Evolutionary conservation across 1,140 invertebrate species (phyloP), one percentile per base, ranked within the genome.

Genomic region (Pseudomyrmex sp.): DNA sequence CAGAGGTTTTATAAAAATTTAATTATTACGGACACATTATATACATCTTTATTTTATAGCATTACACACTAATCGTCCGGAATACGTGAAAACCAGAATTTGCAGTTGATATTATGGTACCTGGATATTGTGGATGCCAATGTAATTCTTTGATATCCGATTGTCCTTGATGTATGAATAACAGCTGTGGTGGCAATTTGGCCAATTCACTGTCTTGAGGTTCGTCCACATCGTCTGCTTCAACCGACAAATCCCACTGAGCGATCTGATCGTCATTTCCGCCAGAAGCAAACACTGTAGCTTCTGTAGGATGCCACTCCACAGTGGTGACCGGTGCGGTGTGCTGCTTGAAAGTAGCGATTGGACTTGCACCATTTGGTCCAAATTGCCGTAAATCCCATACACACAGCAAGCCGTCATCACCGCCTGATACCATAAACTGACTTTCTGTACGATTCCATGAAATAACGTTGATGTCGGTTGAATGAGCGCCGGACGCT

Each of bases 161-260:
- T 93, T 99, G 99, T 69, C 99, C 99, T 95, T 99, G 98, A 95
- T 99, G 99, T 87, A 99, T 98, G 92, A 99, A 99, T 59, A 99
- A 94, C 4, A 99, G 93, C 93, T 99, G 99, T 0, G 98, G 97
- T 54, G 99, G 99, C 50, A 99, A 93, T 90, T 98, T 96, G 93
- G 96, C 94, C 13, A 95, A 48, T 48, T 94, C 92, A 77, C 96
- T 92, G 82, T 96, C 96, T 69, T 97, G 95, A 84, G 94, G 93
- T 59, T 94, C 91, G 90, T 95, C 95, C 74, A 95, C 94, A 12
- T 95, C 94, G 89, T 97, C 96, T 91, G 97, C 97, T 94, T 99
- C 99, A 1, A 99, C 96, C 1, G 98, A 97, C 69, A 99, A 95
- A 95, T 99, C 99, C 99, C 99, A 99, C 44, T 99, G 95, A 0